Percentiles rank a stretch among this genome's conserved stretches.
Evolutionary conservation across 2,113 vertebrate species (phyloP).

Genomic region (Tetrax tetrax): DNA sequence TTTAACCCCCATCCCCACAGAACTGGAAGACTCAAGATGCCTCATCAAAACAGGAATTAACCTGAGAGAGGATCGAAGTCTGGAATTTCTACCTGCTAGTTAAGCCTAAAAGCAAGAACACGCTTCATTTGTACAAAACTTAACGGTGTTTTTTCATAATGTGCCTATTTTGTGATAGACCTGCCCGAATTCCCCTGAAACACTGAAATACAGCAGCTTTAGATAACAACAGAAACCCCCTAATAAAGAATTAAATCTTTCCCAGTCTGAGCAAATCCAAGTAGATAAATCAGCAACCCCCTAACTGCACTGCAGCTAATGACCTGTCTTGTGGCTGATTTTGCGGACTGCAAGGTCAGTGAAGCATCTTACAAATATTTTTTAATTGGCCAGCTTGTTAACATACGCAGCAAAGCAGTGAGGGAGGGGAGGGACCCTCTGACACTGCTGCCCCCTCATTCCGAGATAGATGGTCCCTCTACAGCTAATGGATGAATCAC

Average conservation of each 20-base stretch:
- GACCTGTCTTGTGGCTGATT: background rate
- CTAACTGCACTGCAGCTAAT: constrained; percentile 2
- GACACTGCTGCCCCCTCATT: constrained; percentile 5
- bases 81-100: background rate
- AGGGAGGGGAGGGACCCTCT: constrained; percentile 9
- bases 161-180: background rate
- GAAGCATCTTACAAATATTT: constrained; percentile 54
- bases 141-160: background rate
- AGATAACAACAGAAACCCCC: background rate
- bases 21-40: background rate
- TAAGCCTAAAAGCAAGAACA: background rate
- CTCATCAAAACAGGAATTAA: background rate
- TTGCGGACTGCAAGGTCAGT: constrained; percentile 9
- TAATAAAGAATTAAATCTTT: background rate
- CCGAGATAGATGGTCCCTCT: background rate
- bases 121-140: background rate
- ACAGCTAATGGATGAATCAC: background rate
- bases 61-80: rapidly evolving
- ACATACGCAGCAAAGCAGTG: background rate
- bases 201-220: background rate
- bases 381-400: constrained; percentile 64
- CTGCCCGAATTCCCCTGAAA: background rate
- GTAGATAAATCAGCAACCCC: constrained; percentile 33
- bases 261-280: background rate
- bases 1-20: background rate